Conservation (phyloP, 2,888 invertebrate genomes). For the Baronia brevicornis region DNA sequence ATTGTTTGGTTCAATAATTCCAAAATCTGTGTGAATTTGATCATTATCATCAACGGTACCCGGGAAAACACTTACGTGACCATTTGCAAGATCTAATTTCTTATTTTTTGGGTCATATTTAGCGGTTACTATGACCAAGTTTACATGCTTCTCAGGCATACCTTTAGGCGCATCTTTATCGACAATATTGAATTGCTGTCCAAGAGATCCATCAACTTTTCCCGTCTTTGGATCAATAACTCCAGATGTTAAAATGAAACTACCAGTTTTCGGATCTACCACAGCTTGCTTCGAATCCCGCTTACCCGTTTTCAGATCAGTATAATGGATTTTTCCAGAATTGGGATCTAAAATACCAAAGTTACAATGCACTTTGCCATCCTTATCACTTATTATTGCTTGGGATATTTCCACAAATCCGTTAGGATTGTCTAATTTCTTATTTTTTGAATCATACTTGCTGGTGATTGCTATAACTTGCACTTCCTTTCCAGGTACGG, state of each 20-base stretch:
- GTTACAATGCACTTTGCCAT: conserved; percentile 81
- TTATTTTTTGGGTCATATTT: conserved; percentile 75
- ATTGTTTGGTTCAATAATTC: conserved; percentile 72
- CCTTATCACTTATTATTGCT: conserved; percentile 80
- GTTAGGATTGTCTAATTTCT: conserved; percentile 74
- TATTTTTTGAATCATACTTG: conserved; percentile 76
- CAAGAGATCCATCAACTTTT: conserved; percentile 79
- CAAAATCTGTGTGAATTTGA: conserved; percentile 75
- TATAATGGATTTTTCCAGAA: conserved; percentile 74
- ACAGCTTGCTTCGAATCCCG: conserved; percentile 77
- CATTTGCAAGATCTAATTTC: conserved; percentile 68
- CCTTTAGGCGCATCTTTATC: conserved; percentile 63
- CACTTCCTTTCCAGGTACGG: conserved; percentile 61
- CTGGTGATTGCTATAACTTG: conserved; percentile 76
- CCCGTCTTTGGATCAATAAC: conserved; percentile 78
- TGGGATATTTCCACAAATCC: conserved; percentile 70
- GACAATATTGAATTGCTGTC: conserved; percentile 67
- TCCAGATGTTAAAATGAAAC: conserved; percentile 75
- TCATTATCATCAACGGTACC: conserved; percentile 60
- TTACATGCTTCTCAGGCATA: conserved; percentile 61
- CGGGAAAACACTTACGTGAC: conserved; percentile 55
- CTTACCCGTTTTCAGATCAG: conserved; percentile 77
- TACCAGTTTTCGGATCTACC: conserved; percentile 72
- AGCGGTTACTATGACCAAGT: conserved; percentile 72
- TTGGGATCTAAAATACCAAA: conserved; percentile 78